These are phyloP conservation scores for Halichondria panicea DNA, from an alignment of 37 sponge, comb jelly and placozoan species.

Conservation along the genomic window DNA sequence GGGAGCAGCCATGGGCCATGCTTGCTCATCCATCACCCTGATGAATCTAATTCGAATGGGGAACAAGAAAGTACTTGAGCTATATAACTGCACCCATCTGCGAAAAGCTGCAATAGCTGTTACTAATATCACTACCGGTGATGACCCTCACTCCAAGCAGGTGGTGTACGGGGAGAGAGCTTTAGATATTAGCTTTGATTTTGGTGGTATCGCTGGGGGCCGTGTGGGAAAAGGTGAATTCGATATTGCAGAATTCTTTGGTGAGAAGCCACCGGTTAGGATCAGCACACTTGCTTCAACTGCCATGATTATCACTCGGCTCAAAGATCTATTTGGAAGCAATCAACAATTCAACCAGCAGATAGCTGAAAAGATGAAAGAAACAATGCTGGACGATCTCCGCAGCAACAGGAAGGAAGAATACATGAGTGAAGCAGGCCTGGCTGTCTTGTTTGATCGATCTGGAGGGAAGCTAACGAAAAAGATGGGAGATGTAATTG, in stretches of 20 bases:
- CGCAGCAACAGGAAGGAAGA: conserved; percentile 72
- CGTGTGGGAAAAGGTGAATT: conserved; percentile 60
- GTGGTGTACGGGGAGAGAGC: conserved; percentile 77
- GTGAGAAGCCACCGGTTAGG: conserved; percentile 50
- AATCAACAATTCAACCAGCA: conserved; percentile 61
- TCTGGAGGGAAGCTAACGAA: conserved; percentile 74
- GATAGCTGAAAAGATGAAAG: conserved; percentile 64
- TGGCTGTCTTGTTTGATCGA: conserved; percentile 76
- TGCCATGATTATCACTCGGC: conserved; percentile 65
- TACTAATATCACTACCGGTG: conserved; percentile 74
- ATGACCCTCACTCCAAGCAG: conserved; percentile 70
- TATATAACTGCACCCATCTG: conserved; percentile 72
- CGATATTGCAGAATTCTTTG: conserved; percentile 83
- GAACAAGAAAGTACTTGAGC: conserved; percentile 67
- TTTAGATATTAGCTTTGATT: conserved; percentile 72
- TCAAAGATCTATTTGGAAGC: conserved; percentile 68
- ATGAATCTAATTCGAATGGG: conserved; percentile 87
- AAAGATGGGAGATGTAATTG: conserved; percentile 60
- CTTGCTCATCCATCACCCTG: conserved; percentile 72
- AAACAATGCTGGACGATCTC: conserved; percentile 73
- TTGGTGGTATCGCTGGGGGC: too few species aligned
- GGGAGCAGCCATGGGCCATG: conserved; percentile 90
- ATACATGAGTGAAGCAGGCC: conserved; percentile 76
- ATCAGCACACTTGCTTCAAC: conserved; percentile 75
- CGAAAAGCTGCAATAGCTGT: conserved; percentile 71